phyloP scores from a whole-genome alignment of 1,140 invertebrate genomes.

The Phocides pigmalion region DNA sequence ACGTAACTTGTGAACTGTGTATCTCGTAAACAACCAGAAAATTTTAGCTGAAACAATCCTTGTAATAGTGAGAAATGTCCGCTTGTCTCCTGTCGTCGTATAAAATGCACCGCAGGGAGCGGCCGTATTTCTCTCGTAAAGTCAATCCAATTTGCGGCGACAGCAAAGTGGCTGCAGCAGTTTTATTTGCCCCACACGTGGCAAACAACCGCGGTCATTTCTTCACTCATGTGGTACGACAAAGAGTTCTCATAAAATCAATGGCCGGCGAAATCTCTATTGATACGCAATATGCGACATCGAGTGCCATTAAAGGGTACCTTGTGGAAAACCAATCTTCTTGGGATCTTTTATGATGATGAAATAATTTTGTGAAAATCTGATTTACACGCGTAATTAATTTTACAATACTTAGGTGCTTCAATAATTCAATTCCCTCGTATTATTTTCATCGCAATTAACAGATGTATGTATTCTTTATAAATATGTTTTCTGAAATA shows the following conservation, averaged over 20 bases:
- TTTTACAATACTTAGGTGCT: constrained; percentile 2
- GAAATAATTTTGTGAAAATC: constrained; percentile 27
- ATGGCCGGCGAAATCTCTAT: constrained; percentile 28
- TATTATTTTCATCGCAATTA: too few relatives aligned
- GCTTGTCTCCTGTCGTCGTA: constrained; percentile 6
- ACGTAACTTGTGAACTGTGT: background rate
- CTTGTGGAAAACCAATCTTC: constrained; percentile 30
- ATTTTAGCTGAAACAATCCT: background rate
- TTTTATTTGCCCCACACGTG: constrained; percentile 32
- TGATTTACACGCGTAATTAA: constrained; percentile 1
- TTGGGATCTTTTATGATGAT: constrained; percentile 22
- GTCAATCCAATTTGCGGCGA: constrained; percentile 36
- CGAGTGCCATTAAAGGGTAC: constrained; percentile 28
- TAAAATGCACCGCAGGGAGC: constrained; percentile 24
- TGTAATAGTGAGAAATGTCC: constrained; percentile 5
- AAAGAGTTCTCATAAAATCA: constrained; percentile 37
- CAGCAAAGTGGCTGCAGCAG: constrained; percentile 31
- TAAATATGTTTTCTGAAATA: too few relatives aligned
- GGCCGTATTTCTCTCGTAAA: constrained; percentile 25
- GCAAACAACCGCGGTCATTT: constrained; percentile 29
- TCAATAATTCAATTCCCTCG: too few relatives aligned
- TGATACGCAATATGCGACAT: constrained; percentile 31
- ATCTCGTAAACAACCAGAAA: background rate
- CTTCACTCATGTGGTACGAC: too few relatives aligned
- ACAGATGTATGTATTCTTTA: too few relatives aligned